These are phyloP conservation scores for Perizoma affinitatum DNA, from an alignment of 2,888 invertebrate genomes.

Conservation along the genomic window DNA sequence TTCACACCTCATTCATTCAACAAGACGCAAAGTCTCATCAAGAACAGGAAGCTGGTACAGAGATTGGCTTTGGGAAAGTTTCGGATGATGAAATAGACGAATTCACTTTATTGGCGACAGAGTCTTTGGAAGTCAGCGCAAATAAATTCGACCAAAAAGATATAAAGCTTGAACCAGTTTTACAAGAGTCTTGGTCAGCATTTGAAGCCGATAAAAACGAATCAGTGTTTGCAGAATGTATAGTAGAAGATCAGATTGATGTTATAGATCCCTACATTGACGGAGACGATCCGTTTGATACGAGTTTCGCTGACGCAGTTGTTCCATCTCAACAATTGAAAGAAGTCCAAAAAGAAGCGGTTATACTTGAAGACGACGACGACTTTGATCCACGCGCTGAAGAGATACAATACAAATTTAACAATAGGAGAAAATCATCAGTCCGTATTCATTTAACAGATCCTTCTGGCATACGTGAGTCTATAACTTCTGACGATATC, in stretches of 20 bases:
- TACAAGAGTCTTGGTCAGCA: slow-evolving; percentile 86
- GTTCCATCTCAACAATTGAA: slow-evolving; percentile 78
- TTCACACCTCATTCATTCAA: slow-evolving; percentile 82
- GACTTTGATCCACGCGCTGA: slow-evolving; percentile 87
- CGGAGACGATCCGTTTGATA: slow-evolving; percentile 93
- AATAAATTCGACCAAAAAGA: slow-evolving; percentile 70
- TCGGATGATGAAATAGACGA: slow-evolving; percentile 89
- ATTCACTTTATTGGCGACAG: slow-evolving; percentile 90
- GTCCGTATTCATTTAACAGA: slow-evolving; percentile 86
- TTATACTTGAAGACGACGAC: slow-evolving; percentile 76
- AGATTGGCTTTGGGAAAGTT: slow-evolving; percentile 32
- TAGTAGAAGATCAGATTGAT: slow-evolving; percentile 77
- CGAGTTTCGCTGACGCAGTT: slow-evolving; percentile 91
- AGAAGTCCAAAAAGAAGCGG: slow-evolving; percentile 70
- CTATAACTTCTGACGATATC: slow-evolving; percentile 80
- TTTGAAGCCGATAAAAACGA: slow-evolving; percentile 84
- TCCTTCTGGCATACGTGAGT: slow-evolving; percentile 85
- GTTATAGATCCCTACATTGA: slow-evolving; percentile 77
- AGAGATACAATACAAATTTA: slow-evolving; percentile 71
- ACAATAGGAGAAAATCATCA: slow-evolving; percentile 77
- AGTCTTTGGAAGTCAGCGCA: slow-evolving; percentile 86
- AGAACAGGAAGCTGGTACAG: slow-evolving; percentile 40
- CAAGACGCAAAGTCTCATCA: slow-evolving; percentile 61
- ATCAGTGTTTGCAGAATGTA: slow-evolving; percentile 72
- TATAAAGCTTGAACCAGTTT: slow-evolving; percentile 70